Evolutionary conservation across 1,140 invertebrate species (phyloP).

Genomic region (Harlomillsia oculata): DNA sequence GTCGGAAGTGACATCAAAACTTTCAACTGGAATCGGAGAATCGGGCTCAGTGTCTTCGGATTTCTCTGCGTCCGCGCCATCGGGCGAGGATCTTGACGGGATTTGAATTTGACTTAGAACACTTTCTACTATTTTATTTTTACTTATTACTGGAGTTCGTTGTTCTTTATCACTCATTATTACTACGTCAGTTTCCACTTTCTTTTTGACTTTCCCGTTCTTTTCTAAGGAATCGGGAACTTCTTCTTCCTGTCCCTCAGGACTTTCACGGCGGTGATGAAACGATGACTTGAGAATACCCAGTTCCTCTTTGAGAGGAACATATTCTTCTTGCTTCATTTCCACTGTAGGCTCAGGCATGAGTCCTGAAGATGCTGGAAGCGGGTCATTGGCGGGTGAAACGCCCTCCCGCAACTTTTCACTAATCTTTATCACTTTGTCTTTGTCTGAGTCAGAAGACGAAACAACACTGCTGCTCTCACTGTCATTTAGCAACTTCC

Average conservation of each 20-base stretch:
- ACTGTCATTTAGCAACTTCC: no score
- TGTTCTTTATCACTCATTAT: neutral
- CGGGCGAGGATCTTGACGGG: conserved; percentile 11
- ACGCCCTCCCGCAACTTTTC: no score
- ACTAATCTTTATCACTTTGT: no score
- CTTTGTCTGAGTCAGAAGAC: neutral
- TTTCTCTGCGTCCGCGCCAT: conserved; percentile 26
- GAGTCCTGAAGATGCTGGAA: no score
- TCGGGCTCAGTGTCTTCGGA: conserved; percentile 9
- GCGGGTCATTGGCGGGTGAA: no score
- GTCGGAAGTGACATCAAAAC: conserved; percentile 27
- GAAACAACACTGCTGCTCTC: neutral
- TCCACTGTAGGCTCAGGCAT: no score
- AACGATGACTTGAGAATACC: no score
- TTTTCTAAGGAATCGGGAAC: neutral
- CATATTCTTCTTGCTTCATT: no score
- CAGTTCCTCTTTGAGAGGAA: no score
- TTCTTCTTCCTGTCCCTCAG: conserved; percentile 22
- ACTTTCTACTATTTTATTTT: conserved; percentile 4
- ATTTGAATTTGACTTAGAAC: neutral
- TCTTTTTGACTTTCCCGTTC: neutral
- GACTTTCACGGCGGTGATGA: conserved; percentile 19
- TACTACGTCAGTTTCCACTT: neutral
- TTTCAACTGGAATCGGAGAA: conserved; percentile 17
- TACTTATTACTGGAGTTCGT: conserved; percentile 6